Conservation (phyloP, 2,888 invertebrate genomes). For the Drosophila neoperkinsi region DNA sequence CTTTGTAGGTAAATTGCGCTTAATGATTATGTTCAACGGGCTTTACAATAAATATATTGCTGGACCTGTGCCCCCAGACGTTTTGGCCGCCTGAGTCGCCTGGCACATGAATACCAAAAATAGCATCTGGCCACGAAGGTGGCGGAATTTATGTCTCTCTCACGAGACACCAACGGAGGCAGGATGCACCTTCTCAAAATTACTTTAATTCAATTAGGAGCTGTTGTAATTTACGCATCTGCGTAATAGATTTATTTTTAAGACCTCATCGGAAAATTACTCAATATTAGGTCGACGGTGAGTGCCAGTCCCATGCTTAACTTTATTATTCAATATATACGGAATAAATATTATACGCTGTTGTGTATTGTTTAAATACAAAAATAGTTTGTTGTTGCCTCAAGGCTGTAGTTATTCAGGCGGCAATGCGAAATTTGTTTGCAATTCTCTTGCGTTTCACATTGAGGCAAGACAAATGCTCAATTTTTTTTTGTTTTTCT, state of each 20-base stretch:
- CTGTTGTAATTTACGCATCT: slow-evolving; percentile 64
- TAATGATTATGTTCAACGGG: slow-evolving; percentile 78
- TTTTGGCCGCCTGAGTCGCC: slow-evolving; percentile 9
- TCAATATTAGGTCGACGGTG: slow-evolving; percentile 63
- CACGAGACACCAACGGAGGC: slow-evolving; percentile 35
- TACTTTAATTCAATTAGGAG: slow-evolving; percentile 76
- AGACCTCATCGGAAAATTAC: slow-evolving; percentile 64
- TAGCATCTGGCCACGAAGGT: slow-evolving; percentile 59
- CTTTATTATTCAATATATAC: slow-evolving; percentile 27
- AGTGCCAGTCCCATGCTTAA: slow-evolving; percentile 34
- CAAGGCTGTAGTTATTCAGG: slow-evolving; percentile 70
- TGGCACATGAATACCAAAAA: slow-evolving; percentile 58
- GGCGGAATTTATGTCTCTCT: slow-evolving; percentile 67
- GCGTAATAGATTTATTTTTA: slow-evolving; percentile 70
- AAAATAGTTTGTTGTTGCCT: slow-evolving; percentile 35
- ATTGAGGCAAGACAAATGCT: slow-evolving; percentile 45
- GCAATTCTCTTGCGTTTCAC: slow-evolving; percentile 46
- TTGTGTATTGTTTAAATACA: slow-evolving; percentile 42
- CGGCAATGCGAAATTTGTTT: slow-evolving; percentile 69
- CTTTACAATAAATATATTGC: slow-evolving; percentile 71
- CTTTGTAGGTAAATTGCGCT: slow-evolving; percentile 81
- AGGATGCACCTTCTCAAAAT: slow-evolving; percentile 53
- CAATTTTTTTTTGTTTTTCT: slow-evolving; percentile 51
- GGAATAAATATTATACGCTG: slow-evolving; percentile 33
- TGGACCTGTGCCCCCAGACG: slow-evolving; percentile 14